These are phyloP conservation scores for Ichneumoninae sp. DNA, from an alignment of 2,888 invertebrate genomes.

Conservation along the genomic window DNA sequence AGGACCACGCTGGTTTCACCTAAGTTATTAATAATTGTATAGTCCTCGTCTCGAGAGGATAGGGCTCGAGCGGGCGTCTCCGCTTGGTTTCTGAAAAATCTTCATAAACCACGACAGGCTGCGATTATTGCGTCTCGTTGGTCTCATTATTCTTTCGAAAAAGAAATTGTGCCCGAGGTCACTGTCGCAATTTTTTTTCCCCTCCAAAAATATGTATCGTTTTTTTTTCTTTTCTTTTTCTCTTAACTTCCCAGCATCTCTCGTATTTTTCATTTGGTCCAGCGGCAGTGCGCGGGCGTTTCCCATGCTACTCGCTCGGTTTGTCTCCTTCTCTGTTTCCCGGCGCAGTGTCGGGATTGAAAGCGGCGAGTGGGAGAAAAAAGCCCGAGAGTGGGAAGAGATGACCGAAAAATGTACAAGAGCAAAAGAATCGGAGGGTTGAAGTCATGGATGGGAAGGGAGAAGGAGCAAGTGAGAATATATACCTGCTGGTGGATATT, in stretches of 20 bases:
- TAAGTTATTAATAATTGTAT: conserved; percentile 67
- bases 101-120: conserved; percentile 51
- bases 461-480: conserved; percentile 73
- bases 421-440: conserved; percentile 52
- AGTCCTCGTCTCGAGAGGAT: conserved; percentile 43
- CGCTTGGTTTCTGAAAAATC: conserved; percentile 51
- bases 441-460: conserved; percentile 46
- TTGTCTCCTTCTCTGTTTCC: conserved; percentile 44
- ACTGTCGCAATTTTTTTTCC: conserved; percentile 9
- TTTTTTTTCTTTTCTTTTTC: conserved; percentile 5
- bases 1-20: conserved; percentile 49
- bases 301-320: conserved; percentile 39
- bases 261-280: conserved; percentile 49
- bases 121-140: conserved; percentile 28
- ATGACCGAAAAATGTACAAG: conserved; percentile 37
- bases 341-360: conserved; percentile 19
- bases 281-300: conserved; percentile 53
- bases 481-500: conserved; percentile 83
- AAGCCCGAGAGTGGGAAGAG: conserved; percentile 26
- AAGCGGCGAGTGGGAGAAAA: conserved; percentile 50
- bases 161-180: conserved; percentile 42
- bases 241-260: neutral
- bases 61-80: conserved; percentile 38
- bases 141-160: conserved; percentile 11
- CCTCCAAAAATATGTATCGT: neutral